Conservation (phyloP, 2,113 vertebrate species). For the Pygathrix nemaeus region DNA sequence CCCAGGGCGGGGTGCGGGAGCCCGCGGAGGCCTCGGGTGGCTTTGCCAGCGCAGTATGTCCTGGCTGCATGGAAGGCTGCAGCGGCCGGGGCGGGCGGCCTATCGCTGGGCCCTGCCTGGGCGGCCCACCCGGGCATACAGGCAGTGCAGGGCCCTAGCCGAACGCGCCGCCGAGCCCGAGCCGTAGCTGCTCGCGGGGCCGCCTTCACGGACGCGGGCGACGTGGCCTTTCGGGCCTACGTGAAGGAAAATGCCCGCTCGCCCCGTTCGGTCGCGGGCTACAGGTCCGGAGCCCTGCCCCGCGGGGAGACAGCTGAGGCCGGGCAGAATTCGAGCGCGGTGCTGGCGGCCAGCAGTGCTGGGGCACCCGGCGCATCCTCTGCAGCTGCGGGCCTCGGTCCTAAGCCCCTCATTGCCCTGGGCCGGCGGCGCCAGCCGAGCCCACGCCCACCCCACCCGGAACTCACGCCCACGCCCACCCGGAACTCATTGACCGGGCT, state of each 20-base stretch:
- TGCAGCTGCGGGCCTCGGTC: no score
- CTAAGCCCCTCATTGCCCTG: no score
- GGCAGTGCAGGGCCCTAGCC: background rate
- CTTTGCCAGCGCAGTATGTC: slow-evolving; percentile 89
- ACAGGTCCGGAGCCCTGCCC: no score
- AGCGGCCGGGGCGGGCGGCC: slow-evolving; percentile 85
- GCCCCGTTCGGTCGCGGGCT: background rate
- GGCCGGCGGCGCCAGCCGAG: no score
- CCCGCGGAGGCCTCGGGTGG: slow-evolving; percentile 79
- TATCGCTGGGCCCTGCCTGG: slow-evolving; percentile 81
- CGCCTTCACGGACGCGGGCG: slow-evolving; percentile 87
- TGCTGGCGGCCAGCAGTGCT: no score
- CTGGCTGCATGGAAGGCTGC: slow-evolving; percentile 86
- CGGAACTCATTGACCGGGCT: no score
- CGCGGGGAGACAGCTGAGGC: no score
- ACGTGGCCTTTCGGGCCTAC: slow-evolving; percentile 87
- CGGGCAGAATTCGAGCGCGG: no score
- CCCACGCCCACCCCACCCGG: no score
- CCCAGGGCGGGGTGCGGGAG: slow-evolving; percentile 86
- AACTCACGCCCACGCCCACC: no score
- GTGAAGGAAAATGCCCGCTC: slow-evolving; percentile 77
- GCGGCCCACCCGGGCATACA: background rate
- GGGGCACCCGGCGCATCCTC: no score
- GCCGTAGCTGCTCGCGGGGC: slow-evolving; percentile 51
- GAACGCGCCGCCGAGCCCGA: background rate